Conservation (phyloP, 2,888 invertebrate genomes). For the Aricia artaxerxes region DNA sequence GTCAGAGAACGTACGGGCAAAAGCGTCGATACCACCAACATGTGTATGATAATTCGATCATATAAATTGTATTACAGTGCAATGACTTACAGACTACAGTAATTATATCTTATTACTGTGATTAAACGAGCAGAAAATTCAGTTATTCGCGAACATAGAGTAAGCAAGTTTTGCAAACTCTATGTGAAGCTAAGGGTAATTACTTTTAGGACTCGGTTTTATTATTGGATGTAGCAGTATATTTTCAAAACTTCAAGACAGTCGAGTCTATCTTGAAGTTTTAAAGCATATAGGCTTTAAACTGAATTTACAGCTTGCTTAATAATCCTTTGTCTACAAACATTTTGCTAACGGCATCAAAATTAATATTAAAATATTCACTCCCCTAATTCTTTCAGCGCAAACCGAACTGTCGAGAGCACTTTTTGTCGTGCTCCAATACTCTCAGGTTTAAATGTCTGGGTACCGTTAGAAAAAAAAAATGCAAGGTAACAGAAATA, state of each 20-base stretch:
- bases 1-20: slow-evolving; percentile 21
- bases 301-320: not conserved
- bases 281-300: not conserved
- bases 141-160: not conserved
- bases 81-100: slow-evolving; percentile 6
- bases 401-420: slow-evolving; percentile 22
- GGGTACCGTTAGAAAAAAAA: slow-evolving; percentile 28
- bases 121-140: not conserved
- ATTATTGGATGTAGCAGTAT: not conserved
- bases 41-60: slow-evolving; percentile 21
- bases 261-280: not conserved
- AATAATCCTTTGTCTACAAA: slow-evolving; percentile 2
- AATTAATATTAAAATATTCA: slow-evolving; percentile 21
- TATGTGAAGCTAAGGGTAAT: not conserved
- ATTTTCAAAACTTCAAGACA: not conserved
- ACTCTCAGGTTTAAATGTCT: slow-evolving; percentile 26
- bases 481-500: slow-evolving; percentile 5
- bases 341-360: slow-evolving; percentile 16
- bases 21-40: slow-evolving; percentile 20
- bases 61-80: slow-evolving; percentile 25
- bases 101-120: not conserved
- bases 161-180: not conserved
- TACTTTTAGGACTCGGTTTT: too few species aligned
- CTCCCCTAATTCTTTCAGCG: slow-evolving; percentile 28
- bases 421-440: slow-evolving; percentile 30